Base-by-base conservation (phyloP, 1,140 invertebrate species). In the Calephelis virginiensis region DNA sequence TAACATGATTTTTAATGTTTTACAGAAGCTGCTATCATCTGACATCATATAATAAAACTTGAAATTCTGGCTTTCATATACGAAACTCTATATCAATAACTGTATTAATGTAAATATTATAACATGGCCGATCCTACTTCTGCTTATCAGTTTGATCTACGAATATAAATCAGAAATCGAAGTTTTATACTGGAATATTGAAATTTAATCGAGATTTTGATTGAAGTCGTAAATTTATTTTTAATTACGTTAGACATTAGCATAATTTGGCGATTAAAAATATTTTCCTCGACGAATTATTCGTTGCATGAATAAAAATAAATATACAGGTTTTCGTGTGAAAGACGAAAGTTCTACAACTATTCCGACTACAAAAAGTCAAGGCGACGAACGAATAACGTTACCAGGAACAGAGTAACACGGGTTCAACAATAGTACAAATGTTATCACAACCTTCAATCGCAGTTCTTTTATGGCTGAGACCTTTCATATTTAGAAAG, bases 351-450 rank as follows among this genome's bases (percentile, higher is more conserved):
- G 56, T 59, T 59, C 28, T 59, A 37, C 28, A 59, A 59, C 56
- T 59, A 59, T 59, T 59, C 56, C 56, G 56, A 12, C 56, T 59
- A 59, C 56, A 59, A 59, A 59, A 59, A 59, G 37, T 59, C 56
- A 59, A 59, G 56, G 56, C 56, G 56, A 59, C 56, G 56, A 40
- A 38, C 56, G 28, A 38, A 59, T 59, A 59, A 12, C 56, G 56
- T 59, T 59, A 59, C 56, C 56, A 59, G 56, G 56, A 59, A 59
- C 56, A 59, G 56, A 59, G 56, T 59, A 40, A 59, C 56, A 59
- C 56, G 56, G 12, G 56, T 59, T 59, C 56, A 40, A 37, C 56
- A 59, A 59, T 59, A 59, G 28, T 59, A 59, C 56, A 59, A 59
- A 59, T 38, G 56, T 59, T 59, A 59, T 59, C 56, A n/a, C 38